These are phyloP conservation scores for Morelia viridis DNA, from an alignment of 2,797 vertebrate genomes.

Conservation along the genomic window DNA sequence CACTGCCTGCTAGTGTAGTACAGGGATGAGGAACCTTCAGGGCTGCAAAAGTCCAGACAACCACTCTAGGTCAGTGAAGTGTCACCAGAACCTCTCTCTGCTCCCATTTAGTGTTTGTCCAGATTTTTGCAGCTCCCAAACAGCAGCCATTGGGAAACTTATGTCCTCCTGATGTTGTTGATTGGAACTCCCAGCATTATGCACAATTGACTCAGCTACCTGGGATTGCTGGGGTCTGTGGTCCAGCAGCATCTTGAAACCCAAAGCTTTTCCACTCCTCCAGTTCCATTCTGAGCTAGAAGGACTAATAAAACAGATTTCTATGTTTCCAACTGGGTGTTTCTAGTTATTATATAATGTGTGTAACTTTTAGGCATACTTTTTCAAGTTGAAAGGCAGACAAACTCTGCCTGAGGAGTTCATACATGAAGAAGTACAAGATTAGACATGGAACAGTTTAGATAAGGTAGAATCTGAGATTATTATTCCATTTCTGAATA, in stretches of 20 bases:
- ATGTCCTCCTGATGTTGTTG: neutral
- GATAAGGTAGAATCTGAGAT: neutral
- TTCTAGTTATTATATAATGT: slow-evolving; percentile 6
- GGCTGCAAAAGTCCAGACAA: neutral
- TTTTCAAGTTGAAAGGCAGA: neutral
- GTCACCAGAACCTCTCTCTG: neutral
- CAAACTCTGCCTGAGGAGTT: slow-evolving; percentile 26
- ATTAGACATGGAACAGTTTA: slow-evolving; percentile 15
- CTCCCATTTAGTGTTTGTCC: neutral
- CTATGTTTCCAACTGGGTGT: neutral
- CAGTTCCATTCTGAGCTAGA: neutral
- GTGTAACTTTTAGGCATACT: neutral
- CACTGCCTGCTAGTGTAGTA: neutral
- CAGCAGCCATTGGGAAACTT: no score
- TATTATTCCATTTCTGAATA: slow-evolving; percentile 2
- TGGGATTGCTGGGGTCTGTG: neutral
- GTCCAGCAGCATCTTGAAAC: neutral
- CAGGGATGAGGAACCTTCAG: neutral
- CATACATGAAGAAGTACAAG: slow-evolving; percentile 20
- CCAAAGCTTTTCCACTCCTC: neutral
- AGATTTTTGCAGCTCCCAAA: neutral
- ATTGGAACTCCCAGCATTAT: neutral
- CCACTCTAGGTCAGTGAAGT: neutral
- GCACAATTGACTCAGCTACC: neutral
- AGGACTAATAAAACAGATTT: neutral